phyloP scores from a whole-genome alignment of 2,113 vertebrate species.

The Cottus gobio region DNA sequence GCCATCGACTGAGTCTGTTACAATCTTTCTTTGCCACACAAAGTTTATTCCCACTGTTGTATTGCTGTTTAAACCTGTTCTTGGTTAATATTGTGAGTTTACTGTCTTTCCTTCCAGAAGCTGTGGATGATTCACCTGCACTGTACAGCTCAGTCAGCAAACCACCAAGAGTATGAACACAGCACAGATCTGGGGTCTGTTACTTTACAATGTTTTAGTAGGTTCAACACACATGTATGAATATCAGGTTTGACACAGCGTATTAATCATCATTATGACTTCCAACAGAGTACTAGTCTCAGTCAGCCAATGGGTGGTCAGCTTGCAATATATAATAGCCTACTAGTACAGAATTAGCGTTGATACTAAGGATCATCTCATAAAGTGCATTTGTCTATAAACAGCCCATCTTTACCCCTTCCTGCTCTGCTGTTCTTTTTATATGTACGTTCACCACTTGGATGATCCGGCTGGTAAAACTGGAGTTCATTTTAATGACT shows the following conservation, averaged over 20 bases:
- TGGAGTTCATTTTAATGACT: too few relatives aligned
- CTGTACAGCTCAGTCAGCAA: slow-evolving; percentile 27
- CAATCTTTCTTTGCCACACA: neutral
- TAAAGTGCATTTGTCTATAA: neutral
- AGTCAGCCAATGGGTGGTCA: neutral
- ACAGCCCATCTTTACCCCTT: neutral
- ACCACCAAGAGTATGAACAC: neutral
- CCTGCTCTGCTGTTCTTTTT: neutral
- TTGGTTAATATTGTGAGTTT: neutral
- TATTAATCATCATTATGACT: neutral
- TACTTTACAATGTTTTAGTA: neutral
- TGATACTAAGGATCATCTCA: too few relatives aligned
- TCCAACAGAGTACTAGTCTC: neutral
- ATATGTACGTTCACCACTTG: too few relatives aligned
- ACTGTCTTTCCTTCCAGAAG: neutral
- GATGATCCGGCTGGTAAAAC: too few relatives aligned
- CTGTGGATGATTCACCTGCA: neutral
- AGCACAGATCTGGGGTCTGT: neutral
- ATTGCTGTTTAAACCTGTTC: neutral
- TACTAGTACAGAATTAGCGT: neutral
- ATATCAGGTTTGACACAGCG: neutral
- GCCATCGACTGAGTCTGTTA: neutral
- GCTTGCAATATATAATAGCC: neutral
- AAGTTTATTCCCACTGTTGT: neutral
- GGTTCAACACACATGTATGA: neutral